These are phyloP conservation scores for Bombus huntii DNA, from an alignment of 1,140 invertebrate species.

Conservation along the genomic window DNA sequence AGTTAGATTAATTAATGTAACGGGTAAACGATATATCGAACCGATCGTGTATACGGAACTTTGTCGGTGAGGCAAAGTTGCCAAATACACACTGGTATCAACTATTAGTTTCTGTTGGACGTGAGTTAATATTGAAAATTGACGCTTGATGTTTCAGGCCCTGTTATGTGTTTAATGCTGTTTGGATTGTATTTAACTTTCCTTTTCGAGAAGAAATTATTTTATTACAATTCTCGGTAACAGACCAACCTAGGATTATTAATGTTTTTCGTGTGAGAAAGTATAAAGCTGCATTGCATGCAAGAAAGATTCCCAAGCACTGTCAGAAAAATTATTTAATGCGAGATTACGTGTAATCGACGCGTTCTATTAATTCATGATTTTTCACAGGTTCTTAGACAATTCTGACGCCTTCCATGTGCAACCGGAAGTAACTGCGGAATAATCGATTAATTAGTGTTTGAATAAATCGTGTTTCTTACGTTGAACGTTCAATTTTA, in stretches of 20 bases:
- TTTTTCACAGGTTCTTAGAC: not conserved
- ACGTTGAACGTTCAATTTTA: not conserved
- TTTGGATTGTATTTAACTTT: too few species aligned
- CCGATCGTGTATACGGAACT: not conserved
- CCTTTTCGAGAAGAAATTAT: too few species aligned
- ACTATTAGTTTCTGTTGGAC: not conserved
- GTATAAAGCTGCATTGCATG: not conserved
- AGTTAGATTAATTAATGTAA: conserved; percentile 6
- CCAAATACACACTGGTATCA: not conserved
- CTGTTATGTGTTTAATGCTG: too few species aligned
- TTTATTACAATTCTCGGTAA: not conserved
- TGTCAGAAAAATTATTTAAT: not conserved
- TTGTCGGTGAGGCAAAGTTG: not conserved
- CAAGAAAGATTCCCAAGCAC: not conserved
- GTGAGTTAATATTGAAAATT: not conserved
- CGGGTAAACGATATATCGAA: not conserved
- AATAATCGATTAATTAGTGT: not conserved
- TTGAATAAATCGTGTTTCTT: not conserved
- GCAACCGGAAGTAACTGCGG: not conserved
- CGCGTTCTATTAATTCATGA: not conserved
- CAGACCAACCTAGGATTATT: not conserved
- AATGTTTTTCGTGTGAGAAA: not conserved
- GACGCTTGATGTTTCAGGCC: not conserved
- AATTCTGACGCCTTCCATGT: not conserved
- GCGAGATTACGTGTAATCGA: not conserved